Evolutionary conservation across 2,797 vertebrate species (phyloP).

Genomic region (Tragelaphus oryx): DNA sequence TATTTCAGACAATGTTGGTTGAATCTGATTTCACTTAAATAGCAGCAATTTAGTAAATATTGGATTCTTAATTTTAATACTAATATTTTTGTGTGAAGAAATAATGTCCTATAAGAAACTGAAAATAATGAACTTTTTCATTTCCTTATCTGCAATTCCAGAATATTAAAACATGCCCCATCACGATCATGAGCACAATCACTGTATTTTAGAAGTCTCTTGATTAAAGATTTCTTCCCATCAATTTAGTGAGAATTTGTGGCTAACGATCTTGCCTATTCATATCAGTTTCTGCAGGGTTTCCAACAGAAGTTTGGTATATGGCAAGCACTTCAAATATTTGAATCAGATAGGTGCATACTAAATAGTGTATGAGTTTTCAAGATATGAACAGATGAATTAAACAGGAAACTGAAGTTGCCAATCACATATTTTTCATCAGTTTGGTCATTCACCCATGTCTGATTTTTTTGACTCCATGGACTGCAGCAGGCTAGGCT

Average conservation of each 20-base stretch:
- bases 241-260: neutral
- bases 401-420: neutral
- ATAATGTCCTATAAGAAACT: neutral
- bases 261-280: neutral
- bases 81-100: neutral
- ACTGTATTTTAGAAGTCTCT: neutral
- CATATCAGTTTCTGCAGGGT: neutral
- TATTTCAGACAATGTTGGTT: neutral
- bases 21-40: neutral
- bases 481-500: neutral
- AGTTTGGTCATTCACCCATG: rapidly evolving
- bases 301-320: neutral
- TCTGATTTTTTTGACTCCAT: neutral
- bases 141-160: neutral
- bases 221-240: neutral
- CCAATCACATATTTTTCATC: neutral
- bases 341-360: neutral
- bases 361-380: neutral
- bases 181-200: rapidly evolving
- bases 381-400: neutral
- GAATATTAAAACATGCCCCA: neutral
- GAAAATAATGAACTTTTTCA: neutral
- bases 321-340: neutral
- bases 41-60: neutral
- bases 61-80: neutral